phyloP scores from a whole-genome alignment of 1,140 invertebrate genomes.

The Parasteatoda tepidariorum region DNA sequence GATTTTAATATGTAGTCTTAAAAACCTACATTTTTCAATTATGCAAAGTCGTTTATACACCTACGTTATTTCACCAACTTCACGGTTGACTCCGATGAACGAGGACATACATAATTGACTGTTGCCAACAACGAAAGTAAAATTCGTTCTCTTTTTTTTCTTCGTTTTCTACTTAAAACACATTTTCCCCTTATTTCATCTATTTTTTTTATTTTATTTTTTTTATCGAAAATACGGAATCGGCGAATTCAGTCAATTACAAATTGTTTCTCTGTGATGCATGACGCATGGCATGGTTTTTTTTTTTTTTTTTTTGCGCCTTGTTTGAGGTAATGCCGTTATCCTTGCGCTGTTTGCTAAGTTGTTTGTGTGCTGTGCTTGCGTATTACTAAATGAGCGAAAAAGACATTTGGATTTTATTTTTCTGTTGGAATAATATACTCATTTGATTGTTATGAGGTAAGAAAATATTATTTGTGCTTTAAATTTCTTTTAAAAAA shows the following conservation, averaged over 20 bases:
- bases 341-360: too few relatives aligned
- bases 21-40: background rate
- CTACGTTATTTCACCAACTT: background rate
- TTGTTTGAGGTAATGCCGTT: too few relatives aligned
- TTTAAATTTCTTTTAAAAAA: too few relatives aligned
- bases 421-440: too few relatives aligned
- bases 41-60: conserved; percentile 2
- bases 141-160: background rate
- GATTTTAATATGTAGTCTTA: too few relatives aligned
- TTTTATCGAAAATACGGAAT: conserved; percentile 46
- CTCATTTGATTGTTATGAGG: too few relatives aligned
- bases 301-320: too few relatives aligned
- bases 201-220: background rate
- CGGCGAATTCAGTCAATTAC: background rate
- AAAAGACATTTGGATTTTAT: too few relatives aligned
- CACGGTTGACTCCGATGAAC: conserved; percentile 4
- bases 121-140: conserved; percentile 18
- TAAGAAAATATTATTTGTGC: too few relatives aligned
- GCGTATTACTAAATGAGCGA: too few relatives aligned
- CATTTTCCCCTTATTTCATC: conserved; percentile 19
- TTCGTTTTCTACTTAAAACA: conserved; percentile 18
- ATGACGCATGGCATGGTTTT: conserved; percentile 21
- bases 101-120: conserved; percentile 29
- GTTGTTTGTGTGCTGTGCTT: too few relatives aligned
- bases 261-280: background rate